A percentile compares a stretch with the other conserved stretches of the same genome.
These are phyloP conservation scores for Heliconius himera DNA, from an alignment of 1,140 invertebrate genomes.

Conservation along the genomic window DNA sequence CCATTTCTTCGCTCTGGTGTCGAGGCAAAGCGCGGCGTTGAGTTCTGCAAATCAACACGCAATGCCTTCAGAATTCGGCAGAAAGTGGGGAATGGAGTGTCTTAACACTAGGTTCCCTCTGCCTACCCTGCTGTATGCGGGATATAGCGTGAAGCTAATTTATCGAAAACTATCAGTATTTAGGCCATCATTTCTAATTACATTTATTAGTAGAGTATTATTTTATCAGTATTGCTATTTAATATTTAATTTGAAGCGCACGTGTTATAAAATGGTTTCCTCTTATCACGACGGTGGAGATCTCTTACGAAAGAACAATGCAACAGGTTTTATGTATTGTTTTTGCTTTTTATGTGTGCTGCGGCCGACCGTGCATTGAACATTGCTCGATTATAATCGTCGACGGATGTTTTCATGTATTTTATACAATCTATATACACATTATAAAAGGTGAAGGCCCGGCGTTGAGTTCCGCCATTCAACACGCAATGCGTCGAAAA, in stretches of 20 bases:
- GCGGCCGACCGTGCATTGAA: constrained; percentile 28
- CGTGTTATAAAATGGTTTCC: constrained; percentile 63
- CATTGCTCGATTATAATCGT: constrained; percentile 33
- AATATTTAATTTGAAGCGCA: constrained; percentile 54
- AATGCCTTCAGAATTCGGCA: no score
- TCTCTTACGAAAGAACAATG: constrained; percentile 73
- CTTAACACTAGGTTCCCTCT: no score
- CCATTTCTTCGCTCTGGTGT: no score
- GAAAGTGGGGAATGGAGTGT: no score
- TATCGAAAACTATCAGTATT: neutral
- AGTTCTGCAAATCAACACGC: no score
- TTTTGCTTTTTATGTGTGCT: constrained; percentile 63
- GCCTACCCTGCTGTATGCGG: no score
- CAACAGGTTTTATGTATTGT: constrained; percentile 71
- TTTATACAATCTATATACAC: constrained; percentile 10
- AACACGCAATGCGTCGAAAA: no score
- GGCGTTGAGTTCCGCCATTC: no score
- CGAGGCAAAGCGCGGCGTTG: no score
- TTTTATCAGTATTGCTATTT: neutral
- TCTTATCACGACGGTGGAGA: constrained; percentile 63
- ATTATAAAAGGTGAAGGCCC: neutral
- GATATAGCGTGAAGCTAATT: no score
- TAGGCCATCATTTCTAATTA: neutral
- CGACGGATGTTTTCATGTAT: constrained; percentile 33
- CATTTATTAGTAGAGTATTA: neutral